Base-by-base conservation (phyloP, 1,140 invertebrate genomes). In the Microplitis mediator region DNA sequence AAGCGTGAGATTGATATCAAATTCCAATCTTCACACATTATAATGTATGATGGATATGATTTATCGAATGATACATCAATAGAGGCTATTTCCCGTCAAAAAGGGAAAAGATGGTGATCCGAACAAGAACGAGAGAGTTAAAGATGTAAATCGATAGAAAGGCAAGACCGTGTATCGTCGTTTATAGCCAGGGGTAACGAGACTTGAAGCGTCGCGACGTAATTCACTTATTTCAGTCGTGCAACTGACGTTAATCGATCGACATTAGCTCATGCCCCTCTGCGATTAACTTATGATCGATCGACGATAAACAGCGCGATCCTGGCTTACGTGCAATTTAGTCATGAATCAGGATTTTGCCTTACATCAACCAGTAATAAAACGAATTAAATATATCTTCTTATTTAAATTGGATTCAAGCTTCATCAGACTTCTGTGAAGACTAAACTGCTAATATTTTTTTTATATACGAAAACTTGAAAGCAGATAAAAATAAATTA, bases 31-130 rank as follows among this genome's bases (percentile, higher is more conserved):
- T 39, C 51, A 35, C 52, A 45, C 23, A 23, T 23, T 36, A 35
- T 35, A 39, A 35, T 39, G 14, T 45, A 62, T 70, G 68, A 70
- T 50, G 35, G 58, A 45, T 16, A 23, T 61, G 31, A 70, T 70
- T 70, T 50, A 70, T 70, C 45, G 32, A 54, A 62, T 16, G 39
- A 70, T 70, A 50, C 39, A 16, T 62, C 39, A 13, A 58, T 61
- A 16, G 23, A 23, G 58, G 16, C 23, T 34, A 60, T 32, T 60
- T 32, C 9, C 23, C 16, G 6, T 11, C 13, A 14, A 62, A 62
- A 62, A 35, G 11, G 60, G 35, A 35, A 35, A 62, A 23, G 5
- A 58, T 58, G 13, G 13, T 31, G 32, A 62, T 23, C 23, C 23
- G 23, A n/a, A 35, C 9, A 35, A 14, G 14, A 62, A 62, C 13